Conservation (phyloP, 2,113 vertebrate genomes). For the Myiopsitta monachus region DNA sequence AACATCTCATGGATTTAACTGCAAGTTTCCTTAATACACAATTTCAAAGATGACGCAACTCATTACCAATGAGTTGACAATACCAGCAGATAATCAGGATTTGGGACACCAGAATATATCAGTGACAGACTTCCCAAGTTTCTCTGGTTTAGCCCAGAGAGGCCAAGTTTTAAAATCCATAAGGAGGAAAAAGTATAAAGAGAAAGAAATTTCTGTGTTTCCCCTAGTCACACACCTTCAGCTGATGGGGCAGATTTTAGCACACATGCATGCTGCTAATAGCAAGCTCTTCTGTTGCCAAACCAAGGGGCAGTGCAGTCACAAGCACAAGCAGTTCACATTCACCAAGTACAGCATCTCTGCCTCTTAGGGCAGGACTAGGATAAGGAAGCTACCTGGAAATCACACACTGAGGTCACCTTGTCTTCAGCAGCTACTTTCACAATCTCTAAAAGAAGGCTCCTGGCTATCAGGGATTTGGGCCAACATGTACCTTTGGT, state of each 20-base stretch:
- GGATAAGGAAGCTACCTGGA: background rate
- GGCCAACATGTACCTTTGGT: background rate
- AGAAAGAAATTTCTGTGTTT: background rate
- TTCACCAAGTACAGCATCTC: accelerated
- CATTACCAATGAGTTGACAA: background rate
- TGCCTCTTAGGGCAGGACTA: background rate
- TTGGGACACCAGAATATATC: background rate
- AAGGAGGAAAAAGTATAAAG: background rate
- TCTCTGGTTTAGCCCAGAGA: background rate
- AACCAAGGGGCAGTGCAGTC: background rate
- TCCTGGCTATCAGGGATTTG: background rate
- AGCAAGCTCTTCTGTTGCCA: background rate
- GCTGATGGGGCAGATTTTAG: background rate
- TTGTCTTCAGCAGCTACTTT: background rate
- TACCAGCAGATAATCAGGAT: background rate
- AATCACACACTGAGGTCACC: background rate
- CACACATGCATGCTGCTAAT: background rate
- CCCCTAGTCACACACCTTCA: background rate
- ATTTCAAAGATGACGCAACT: background rate
- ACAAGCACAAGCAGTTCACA: background rate
- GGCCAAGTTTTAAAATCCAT: background rate
- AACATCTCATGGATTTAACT: background rate
- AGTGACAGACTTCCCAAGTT: background rate
- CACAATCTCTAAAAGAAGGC: background rate
- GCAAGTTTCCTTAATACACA: background rate